Conservation (phyloP, 37 sponge, comb jelly and placozoan species). For the Dysidea cf. avara region DNA sequence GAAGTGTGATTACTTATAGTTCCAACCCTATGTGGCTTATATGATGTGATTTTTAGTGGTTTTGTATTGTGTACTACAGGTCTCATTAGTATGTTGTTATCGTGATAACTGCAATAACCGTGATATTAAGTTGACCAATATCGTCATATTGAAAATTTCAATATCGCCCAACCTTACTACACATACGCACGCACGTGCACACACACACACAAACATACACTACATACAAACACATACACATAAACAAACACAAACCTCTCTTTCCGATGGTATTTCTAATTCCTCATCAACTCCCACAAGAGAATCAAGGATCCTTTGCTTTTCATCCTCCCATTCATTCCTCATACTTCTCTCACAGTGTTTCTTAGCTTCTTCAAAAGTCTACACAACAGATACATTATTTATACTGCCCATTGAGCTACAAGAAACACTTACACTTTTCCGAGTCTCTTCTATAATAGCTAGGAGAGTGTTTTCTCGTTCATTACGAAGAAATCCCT, state of each 20-base stretch:
- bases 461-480: slow-evolving; percentile 90
- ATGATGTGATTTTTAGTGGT: no score
- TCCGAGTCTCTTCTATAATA: slow-evolving; percentile 89
- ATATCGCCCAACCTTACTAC: no score
- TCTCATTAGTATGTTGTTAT: neutral
- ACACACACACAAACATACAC: no score
- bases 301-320: slow-evolving; percentile 87
- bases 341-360: slow-evolving; percentile 69
- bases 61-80: neutral
- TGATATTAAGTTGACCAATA: no score
- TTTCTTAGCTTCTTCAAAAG: slow-evolving; percentile 68
- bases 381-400: slow-evolving; percentile 29
- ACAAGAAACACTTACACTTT: slow-evolving; percentile 39
- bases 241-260: slow-evolving; percentile 34
- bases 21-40: no score
- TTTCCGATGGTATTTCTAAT: slow-evolving; percentile 55
- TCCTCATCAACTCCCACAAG: slow-evolving; percentile 81
- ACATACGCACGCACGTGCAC: no score
- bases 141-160: no score
- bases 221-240: no score
- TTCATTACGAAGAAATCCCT: slow-evolving; percentile 92
- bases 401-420: neutral
- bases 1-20: no score
- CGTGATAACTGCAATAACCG: neutral
- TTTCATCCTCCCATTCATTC: slow-evolving; percentile 94